Percentiles rank a stretch among this genome's conserved stretches.
Conservation (phyloP, 2,888 invertebrate species). For the Apantesis nais region DNA sequence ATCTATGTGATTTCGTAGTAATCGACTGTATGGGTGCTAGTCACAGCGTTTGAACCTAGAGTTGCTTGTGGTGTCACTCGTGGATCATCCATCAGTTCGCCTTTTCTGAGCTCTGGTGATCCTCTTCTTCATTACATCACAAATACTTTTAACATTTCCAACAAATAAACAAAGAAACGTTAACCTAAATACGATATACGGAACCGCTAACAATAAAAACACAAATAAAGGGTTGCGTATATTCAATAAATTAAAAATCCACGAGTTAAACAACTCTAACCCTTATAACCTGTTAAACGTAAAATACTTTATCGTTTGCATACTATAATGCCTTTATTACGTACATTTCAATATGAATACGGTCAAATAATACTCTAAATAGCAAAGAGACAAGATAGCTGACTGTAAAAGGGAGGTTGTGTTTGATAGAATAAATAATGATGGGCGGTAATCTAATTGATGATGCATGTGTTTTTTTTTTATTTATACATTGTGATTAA, state of each 20-base stretch:
- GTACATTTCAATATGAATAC: slow-evolving; percentile 28
- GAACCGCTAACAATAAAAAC: slow-evolving; percentile 15
- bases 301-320: slow-evolving; percentile 3
- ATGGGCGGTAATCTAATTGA: background rate
- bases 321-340: background rate
- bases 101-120: background rate
- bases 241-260: slow-evolving; percentile 23
- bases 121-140: background rate
- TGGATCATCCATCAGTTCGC: too few species aligned
- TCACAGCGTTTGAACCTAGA: too few species aligned
- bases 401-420: slow-evolving; percentile 3
- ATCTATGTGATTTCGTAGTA: too few species aligned
- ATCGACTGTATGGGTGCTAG: background rate
- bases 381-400: slow-evolving; percentile 8
- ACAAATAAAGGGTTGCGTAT: slow-evolving; percentile 20
- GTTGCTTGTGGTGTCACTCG: too few species aligned
- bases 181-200: slow-evolving; percentile 5
- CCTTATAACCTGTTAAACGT: background rate
- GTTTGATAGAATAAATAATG: background rate
- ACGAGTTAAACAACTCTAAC: background rate
- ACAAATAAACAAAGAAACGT: background rate
- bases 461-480: background rate
- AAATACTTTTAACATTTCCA: background rate
- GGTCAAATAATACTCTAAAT: slow-evolving; percentile 15
- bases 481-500: background rate